Percentiles rank a stretch among this genome's conserved stretches.
Conservation (phyloP, 2,113 vertebrate species). For the Morphnarchus princeps region DNA sequence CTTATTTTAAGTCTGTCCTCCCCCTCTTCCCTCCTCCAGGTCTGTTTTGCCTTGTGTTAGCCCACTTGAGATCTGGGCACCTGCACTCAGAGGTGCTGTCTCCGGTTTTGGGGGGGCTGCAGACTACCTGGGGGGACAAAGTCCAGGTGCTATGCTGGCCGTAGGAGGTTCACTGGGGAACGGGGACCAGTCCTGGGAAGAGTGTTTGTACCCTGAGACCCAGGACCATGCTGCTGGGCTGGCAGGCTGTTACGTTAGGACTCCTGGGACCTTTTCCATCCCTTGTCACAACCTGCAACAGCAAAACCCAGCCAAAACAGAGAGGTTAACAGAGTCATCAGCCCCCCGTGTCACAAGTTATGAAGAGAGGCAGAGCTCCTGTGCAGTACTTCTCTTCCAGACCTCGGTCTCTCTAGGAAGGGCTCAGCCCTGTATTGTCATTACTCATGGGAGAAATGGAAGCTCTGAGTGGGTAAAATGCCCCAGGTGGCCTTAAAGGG, state of each 20-base stretch:
- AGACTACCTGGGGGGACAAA: neutral
- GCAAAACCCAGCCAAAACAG: neutral
- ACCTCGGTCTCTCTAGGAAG: neutral
- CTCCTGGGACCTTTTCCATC: neutral
- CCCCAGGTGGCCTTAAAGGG: neutral
- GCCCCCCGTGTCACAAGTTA: neutral
- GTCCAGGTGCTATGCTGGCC: neutral
- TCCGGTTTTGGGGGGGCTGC: neutral
- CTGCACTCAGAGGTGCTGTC: neutral
- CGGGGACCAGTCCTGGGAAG: accelerated
- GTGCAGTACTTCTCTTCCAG: neutral
- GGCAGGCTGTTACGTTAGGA: neutral
- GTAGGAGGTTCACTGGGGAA: accelerated
- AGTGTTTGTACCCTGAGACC: neutral
- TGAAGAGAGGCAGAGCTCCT: neutral
- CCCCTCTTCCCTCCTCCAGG: neutral
- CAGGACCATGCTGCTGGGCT: neutral
- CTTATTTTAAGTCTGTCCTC: neutral
- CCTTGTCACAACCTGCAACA: no score
- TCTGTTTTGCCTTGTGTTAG: neutral
- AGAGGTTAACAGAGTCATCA: neutral
- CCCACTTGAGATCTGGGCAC: neutral
- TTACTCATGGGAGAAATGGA: neutral
- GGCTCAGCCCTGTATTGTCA: neutral
- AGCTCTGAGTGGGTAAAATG: neutral